Evolutionary conservation across 2,113 vertebrate species (phyloP).

Genomic region (Platysteira castanea): DNA sequence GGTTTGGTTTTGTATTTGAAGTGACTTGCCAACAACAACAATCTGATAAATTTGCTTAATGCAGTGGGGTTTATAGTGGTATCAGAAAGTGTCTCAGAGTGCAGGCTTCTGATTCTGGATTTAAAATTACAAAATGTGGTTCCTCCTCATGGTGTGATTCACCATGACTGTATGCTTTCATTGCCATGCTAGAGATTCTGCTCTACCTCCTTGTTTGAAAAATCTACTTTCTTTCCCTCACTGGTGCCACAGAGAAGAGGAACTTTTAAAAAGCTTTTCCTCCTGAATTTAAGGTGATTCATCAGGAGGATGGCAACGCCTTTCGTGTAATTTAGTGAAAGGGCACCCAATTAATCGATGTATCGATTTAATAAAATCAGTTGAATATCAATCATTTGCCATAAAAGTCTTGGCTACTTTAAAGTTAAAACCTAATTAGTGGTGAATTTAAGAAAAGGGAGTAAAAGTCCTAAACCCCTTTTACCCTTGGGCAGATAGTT

Average conservation of each 20-base stretch:
- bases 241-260: background rate
- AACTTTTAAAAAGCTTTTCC: background rate
- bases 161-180: background rate
- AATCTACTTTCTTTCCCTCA: background rate
- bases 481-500: background rate
- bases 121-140: background rate
- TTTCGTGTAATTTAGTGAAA: background rate
- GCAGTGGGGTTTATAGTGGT: background rate
- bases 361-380: background rate
- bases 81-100: background rate
- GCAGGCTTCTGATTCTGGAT: background rate
- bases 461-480: background rate
- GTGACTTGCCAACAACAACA: background rate
- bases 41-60: background rate
- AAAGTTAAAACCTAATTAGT: background rate
- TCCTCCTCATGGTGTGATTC: background rate
- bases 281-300: background rate
- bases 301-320: background rate
- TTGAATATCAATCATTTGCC: background rate
- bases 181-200: background rate
- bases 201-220: background rate
- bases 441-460: background rate
- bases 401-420: background rate
- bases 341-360: background rate
- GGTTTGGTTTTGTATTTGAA: no score